Conservation (phyloP, 1,140 invertebrate species). For the Drosophila auraria region DNA sequence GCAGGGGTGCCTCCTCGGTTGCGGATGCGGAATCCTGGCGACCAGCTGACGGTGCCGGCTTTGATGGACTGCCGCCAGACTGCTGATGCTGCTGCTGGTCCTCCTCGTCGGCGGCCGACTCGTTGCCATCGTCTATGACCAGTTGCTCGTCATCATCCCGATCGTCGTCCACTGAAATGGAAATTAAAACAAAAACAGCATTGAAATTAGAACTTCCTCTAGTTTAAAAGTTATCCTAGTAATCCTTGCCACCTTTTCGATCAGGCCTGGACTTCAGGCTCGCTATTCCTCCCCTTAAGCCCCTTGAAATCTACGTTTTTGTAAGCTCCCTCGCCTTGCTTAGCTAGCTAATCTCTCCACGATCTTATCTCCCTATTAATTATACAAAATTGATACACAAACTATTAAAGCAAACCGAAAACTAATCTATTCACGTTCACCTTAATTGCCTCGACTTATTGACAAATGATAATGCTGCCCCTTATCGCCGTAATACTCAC, state of each 20-base stretch:
- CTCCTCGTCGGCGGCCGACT: constrained; percentile 52
- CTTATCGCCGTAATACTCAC: constrained; percentile 48
- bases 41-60: not conserved
- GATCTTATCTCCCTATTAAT: no score
- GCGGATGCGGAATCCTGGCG: constrained; percentile 14
- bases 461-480: not conserved
- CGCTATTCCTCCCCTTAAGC: no score
- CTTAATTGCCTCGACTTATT: not conserved
- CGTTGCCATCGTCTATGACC: constrained; percentile 77
- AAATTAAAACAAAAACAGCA: not conserved
- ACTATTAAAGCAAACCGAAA: no score
- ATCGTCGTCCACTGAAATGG: constrained; percentile 71
- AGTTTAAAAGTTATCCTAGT: not conserved
- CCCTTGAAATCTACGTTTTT: no score
- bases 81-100: not conserved
- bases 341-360: no score
- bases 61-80: not conserved
- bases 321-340: no score
- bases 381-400: no score
- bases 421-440: no score
- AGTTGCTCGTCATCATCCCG: constrained; percentile 78
- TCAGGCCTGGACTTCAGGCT: no score
- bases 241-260: no score
- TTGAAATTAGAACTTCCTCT: no score
- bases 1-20: constrained; percentile 37